Conservation (phyloP, 2,888 invertebrate species). For the Mythimna loreyi region DNA sequence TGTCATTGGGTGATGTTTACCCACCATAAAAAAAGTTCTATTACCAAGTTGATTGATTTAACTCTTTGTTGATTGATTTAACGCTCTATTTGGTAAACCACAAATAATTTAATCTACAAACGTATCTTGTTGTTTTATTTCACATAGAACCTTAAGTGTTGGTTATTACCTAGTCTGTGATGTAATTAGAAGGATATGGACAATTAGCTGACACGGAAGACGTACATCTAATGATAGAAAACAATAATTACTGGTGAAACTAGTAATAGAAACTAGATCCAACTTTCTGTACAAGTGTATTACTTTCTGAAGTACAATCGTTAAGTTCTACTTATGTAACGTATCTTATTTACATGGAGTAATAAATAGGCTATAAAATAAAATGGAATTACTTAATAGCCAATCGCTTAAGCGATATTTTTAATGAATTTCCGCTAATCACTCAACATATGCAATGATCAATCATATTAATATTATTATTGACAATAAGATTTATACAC, state of each 20-base stretch:
- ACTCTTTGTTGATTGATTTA: not conserved
- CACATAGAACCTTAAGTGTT: constrained; percentile 5
- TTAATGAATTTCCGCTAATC: constrained; percentile 60
- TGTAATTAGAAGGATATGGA: constrained; percentile 80
- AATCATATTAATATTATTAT: constrained; percentile 39
- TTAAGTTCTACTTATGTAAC: constrained; percentile 57
- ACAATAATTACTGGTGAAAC: constrained; percentile 78
- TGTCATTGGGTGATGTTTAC: too few species aligned
- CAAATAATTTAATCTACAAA: not conserved
- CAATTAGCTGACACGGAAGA: constrained; percentile 83
- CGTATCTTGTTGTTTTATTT: constrained; percentile 2
- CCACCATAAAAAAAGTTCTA: too few species aligned
- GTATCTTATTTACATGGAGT: constrained; percentile 56
- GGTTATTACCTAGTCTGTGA: constrained; percentile 64
- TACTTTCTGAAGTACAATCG: constrained; percentile 64
- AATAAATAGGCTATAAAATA: constrained; percentile 59
- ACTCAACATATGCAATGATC: constrained; percentile 50
- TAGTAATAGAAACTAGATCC: constrained; percentile 73
- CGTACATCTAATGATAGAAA: constrained; percentile 79
- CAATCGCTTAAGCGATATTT: constrained; percentile 38
- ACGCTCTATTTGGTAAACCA: not conserved
- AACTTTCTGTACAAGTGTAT: constrained; percentile 72
- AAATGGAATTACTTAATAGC: constrained; percentile 59
- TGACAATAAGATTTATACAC: constrained; percentile 30
- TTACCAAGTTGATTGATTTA: too few species aligned